A percentile compares a stretch with the other conserved stretches of the same genome.
These are phyloP conservation scores for Aspidapion aeneum DNA, from an alignment of 2,888 invertebrate species.

Conservation along the genomic window DNA sequence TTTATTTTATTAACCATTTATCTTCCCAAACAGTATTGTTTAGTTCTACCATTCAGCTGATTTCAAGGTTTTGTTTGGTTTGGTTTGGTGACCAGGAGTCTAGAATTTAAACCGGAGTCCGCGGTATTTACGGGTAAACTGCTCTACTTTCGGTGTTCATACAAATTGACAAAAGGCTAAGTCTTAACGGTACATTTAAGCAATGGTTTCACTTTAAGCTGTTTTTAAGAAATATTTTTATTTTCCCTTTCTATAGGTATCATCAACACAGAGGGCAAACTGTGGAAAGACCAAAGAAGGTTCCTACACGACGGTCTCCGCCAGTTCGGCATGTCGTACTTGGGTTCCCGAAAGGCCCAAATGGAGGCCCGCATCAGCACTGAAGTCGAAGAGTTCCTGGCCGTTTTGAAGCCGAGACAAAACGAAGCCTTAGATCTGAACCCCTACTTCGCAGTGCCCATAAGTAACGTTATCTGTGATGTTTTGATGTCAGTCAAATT, in stretches of 20 bases:
- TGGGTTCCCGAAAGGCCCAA: slow-evolving; percentile 73
- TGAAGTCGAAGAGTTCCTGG: slow-evolving; percentile 74
- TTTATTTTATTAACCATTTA: no score
- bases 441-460: slow-evolving; percentile 71
- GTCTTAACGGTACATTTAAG: no score
- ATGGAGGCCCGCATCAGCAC: slow-evolving; percentile 83
- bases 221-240: no score
- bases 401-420: slow-evolving; percentile 59
- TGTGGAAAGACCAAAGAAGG: slow-evolving; percentile 88
- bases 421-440: slow-evolving; percentile 73
- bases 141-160: no score
- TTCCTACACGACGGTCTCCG: slow-evolving; percentile 84
- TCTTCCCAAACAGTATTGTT: no score
- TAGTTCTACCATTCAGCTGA: no score
- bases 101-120: no score
- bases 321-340: slow-evolving; percentile 84
- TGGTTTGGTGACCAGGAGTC: no score
- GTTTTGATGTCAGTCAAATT: slow-evolving; percentile 88
- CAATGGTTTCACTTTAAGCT: no score
- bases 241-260: slow-evolving; percentile 61
- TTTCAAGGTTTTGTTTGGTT: no score
- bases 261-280: slow-evolving; percentile 81
- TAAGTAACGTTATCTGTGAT: slow-evolving; percentile 89
- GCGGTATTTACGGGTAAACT: no score
- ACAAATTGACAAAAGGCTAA: no score